Percentiles rank a stretch among this genome's conserved stretches.
Conservation (phyloP, 2,797 vertebrate species). For the Mormyrops boulengeri region DNA sequence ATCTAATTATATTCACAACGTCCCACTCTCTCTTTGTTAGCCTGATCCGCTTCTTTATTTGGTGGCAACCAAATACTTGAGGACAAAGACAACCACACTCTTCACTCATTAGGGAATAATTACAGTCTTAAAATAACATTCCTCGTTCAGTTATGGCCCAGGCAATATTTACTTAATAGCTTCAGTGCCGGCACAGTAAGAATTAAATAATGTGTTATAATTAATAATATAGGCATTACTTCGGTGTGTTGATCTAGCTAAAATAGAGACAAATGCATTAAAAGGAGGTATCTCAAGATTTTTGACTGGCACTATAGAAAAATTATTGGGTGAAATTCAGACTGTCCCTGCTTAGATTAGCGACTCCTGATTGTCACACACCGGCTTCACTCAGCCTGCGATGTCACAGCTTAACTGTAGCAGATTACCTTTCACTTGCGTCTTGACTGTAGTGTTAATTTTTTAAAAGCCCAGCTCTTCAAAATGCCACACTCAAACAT, state of each 20-base stretch:
- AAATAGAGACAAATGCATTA: background rate
- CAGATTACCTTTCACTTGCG: background rate
- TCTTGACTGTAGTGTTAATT: background rate
- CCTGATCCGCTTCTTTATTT: background rate
- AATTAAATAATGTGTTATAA: background rate
- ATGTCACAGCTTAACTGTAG: background rate
- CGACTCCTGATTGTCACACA: background rate
- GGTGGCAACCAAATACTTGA: background rate
- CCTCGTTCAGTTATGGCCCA: background rate
- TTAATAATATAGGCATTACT: background rate
- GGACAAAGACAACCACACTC: background rate
- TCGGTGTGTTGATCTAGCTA: background rate
- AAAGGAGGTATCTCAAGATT: background rate
- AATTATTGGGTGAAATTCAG: background rate
- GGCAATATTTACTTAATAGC: background rate
- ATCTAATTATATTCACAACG: conserved; percentile 38
- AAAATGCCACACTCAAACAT: background rate
- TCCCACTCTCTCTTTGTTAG: conserved; percentile 19
- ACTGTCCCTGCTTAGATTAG: background rate
- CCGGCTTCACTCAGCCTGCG: background rate
- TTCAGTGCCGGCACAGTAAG: background rate
- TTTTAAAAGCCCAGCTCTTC: background rate
- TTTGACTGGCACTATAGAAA: background rate
- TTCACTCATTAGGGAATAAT: background rate
- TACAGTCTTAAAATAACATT: background rate